Percentiles rank a stretch among this genome's conserved stretches.
Conservation (phyloP, 2,888 invertebrate species). For the Napeogenes sylphis region DNA sequence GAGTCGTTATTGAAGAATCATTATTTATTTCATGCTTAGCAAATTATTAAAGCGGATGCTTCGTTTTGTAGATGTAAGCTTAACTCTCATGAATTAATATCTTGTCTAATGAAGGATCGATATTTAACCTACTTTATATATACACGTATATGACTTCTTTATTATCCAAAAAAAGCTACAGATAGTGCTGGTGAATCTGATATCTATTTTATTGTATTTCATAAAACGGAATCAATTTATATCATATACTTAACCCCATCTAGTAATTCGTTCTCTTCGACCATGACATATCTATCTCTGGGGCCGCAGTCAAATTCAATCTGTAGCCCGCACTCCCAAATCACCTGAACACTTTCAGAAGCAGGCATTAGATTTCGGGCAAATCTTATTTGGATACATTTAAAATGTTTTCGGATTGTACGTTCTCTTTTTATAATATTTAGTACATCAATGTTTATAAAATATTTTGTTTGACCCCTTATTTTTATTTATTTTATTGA, state of each 20-base stretch:
- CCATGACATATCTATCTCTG: conserved; percentile 48
- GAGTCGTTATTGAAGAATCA: conserved; percentile 15
- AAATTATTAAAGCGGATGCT: neutral
- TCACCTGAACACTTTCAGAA: conserved; percentile 68
- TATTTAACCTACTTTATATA: too few relatives aligned
- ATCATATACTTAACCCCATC: conserved; percentile 27
- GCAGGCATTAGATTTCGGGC: conserved; percentile 56
- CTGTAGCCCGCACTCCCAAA: conserved; percentile 70
- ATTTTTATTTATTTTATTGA: neutral
- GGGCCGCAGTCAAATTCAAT: conserved; percentile 69
- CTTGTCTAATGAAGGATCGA: neutral
- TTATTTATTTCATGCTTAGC: conserved; percentile 10
- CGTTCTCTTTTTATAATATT: conserved; percentile 1
- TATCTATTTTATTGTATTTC: neutral
- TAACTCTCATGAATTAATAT: conserved; percentile 1
- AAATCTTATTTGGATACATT: conserved; percentile 71
- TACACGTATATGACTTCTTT: neutral
- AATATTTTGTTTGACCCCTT: neutral
- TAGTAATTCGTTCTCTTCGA: conserved; percentile 24
- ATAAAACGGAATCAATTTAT: conserved; percentile 13
- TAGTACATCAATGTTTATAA: neutral
- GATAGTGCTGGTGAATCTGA: neutral
- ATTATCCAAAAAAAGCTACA: neutral
- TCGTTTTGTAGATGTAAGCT: neutral
- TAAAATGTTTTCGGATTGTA: conserved; percentile 28